Evolutionary conservation across 1,140 invertebrate genomes (phyloP).

Genomic region (Orchesella cincta): DNA sequence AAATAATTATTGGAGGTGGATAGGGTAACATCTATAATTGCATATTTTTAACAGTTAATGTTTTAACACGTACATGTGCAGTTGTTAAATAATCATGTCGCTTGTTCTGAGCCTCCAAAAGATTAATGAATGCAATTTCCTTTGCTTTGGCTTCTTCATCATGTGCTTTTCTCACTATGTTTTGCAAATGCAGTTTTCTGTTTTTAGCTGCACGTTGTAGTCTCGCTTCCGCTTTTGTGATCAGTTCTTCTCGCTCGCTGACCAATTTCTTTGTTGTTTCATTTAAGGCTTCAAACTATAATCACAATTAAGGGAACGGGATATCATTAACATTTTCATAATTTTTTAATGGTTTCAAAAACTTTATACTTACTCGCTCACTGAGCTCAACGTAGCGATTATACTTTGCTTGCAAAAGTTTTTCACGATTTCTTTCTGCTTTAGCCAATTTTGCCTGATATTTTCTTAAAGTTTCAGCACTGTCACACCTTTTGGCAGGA

Average conservation of each 20-base stretch:
- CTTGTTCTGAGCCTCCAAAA: constrained; percentile 92
- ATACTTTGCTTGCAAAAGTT: constrained; percentile 45
- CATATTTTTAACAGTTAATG: not conserved
- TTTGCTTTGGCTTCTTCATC: constrained; percentile 96
- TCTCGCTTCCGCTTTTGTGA: constrained; percentile 68
- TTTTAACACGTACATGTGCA: constrained; percentile 61
- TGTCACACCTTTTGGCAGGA: constrained; percentile 44
- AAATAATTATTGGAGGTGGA: not conserved
- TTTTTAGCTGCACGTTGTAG: constrained; percentile 89
- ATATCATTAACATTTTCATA: constrained; percentile 11
- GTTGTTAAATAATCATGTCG: constrained; percentile 82
- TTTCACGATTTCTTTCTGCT: constrained; percentile 47
- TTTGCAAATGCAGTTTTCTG: constrained; percentile 73
- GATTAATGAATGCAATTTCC: constrained; percentile 97
- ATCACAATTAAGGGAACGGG: not conserved
- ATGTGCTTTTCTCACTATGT: constrained; percentile 90
- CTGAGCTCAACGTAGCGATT: constrained; percentile 49
- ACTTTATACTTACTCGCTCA: constrained; percentile 37
- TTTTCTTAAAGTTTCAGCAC: constrained; percentile 45
- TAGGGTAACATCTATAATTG: not conserved
- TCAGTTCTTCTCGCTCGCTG: constrained; percentile 74
- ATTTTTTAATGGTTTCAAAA: not conserved
- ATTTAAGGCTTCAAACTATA: constrained; percentile 82
- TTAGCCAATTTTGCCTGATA: constrained; percentile 47
- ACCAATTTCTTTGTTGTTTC: constrained; percentile 81